Evolutionary conservation across 1,140 invertebrate species (phyloP).

Genomic region (Leptonema lineaticorne): DNA sequence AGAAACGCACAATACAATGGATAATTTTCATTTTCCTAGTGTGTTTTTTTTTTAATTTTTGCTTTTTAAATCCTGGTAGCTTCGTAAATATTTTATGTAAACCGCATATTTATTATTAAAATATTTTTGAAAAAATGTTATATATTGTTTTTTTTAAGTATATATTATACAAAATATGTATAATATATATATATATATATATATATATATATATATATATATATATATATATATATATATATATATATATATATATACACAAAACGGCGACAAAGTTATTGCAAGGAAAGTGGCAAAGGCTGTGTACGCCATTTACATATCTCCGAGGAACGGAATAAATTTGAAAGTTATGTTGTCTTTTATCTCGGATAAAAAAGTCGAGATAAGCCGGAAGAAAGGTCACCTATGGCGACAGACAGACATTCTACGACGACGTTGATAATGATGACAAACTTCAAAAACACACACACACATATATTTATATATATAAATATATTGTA

Average conservation of each 20-base stretch:
- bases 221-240: background rate
- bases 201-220: background rate
- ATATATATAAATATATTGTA: too few relatives aligned
- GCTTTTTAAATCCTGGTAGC: too few relatives aligned
- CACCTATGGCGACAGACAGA: too few relatives aligned
- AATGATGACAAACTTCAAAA: background rate
- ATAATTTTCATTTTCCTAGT: too few relatives aligned
- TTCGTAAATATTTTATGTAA: too few relatives aligned
- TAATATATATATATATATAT: background rate
- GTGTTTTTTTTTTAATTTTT: too few relatives aligned
- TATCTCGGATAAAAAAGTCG: slow-evolving; percentile 8
- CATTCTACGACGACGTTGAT: too few relatives aligned
- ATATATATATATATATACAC: background rate
- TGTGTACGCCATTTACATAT: slow-evolving; percentile 15
- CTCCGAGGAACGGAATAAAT: slow-evolving; percentile 11
- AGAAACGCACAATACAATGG: too few relatives aligned
- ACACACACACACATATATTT: too few relatives aligned
- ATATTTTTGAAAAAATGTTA: background rate
- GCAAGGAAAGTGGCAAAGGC: slow-evolving; percentile 18
- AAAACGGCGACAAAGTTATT: background rate
- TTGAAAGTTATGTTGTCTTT: slow-evolving; percentile 13
- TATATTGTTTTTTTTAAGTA: background rate
- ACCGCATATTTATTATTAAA: too few relatives aligned
- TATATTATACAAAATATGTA: background rate
- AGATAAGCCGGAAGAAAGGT: background rate